phyloP scores from a whole-genome alignment of 2,888 invertebrate species.

The Thysanoteuthis rhombus region DNA sequence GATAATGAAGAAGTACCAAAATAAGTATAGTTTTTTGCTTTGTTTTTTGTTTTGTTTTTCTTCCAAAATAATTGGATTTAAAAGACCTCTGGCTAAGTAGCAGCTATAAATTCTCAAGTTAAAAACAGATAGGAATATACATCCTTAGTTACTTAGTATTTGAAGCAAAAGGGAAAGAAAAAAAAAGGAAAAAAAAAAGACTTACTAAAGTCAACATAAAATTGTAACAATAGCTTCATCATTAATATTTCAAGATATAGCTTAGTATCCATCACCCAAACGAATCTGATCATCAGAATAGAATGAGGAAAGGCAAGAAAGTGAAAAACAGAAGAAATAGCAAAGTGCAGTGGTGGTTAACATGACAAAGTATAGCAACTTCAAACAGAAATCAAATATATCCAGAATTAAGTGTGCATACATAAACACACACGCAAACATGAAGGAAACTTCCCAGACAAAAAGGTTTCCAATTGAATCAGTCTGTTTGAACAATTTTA shows the following conservation, averaged over 20 bases:
- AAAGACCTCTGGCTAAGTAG: no score
- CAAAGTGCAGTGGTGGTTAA: neutral
- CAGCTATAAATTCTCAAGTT: no score
- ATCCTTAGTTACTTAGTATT: no score
- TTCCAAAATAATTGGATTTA: no score
- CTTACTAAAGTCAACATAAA: neutral
- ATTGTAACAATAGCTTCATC: neutral
- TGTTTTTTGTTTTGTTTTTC: no score
- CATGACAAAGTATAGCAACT: neutral
- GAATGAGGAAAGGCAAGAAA: neutral
- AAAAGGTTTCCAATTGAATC: neutral
- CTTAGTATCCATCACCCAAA: neutral
- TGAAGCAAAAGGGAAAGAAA: neutral
- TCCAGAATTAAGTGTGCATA: neutral
- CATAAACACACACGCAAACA: neutral
- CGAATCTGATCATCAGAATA: neutral
- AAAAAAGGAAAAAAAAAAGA: neutral
- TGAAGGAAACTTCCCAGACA: neutral
- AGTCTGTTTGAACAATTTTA: neutral
- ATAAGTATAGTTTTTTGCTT: no score
- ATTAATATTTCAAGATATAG: neutral
- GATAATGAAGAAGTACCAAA: no score
- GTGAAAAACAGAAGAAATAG: neutral
- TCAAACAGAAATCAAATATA: constrained; percentile 1
- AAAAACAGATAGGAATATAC: no score